Conservation (phyloP, 2,888 invertebrate genomes). For the Ptychoptera albimana region DNA sequence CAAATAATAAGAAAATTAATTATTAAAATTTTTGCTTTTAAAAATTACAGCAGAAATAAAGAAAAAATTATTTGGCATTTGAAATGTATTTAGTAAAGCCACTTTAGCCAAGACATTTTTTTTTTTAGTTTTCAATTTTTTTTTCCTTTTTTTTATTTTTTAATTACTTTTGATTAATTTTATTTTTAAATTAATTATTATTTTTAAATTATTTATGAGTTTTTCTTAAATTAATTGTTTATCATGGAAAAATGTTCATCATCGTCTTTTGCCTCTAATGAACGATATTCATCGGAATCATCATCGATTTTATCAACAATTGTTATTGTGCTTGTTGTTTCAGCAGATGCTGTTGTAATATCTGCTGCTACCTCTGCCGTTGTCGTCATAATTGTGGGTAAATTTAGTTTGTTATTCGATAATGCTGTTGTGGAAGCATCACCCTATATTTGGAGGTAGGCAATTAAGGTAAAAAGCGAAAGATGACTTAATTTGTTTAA, state of each 20-base stretch:
- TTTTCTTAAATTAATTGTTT: slow-evolving; percentile 1
- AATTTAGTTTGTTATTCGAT: background rate
- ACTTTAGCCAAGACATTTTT: no score
- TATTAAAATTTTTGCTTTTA: no score
- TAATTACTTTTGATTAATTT: background rate
- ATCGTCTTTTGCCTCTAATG: slow-evolving; percentile 28
- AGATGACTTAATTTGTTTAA: no score
- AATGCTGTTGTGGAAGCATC: background rate
- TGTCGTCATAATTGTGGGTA: background rate
- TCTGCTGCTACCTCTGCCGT: background rate
- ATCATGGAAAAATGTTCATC: slow-evolving; percentile 12
- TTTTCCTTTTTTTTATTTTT: slow-evolving; percentile 2
- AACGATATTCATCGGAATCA: slow-evolving; percentile 31
- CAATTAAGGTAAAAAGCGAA: no score
- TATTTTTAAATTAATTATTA: background rate
- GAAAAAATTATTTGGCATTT: no score
- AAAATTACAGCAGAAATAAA: no score
- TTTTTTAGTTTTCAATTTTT: no score
- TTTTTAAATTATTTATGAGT: background rate
- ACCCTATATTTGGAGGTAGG: no score
- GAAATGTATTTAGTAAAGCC: no score
- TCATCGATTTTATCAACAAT: slow-evolving; percentile 7
- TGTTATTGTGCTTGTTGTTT: no score
- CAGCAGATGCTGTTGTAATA: no score
- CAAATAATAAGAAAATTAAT: no score